Evolutionary conservation across 2,888 invertebrate genomes (phyloP), one percentile per base, ranked within the genome.

Genomic region (Luperina nickerlii): DNA sequence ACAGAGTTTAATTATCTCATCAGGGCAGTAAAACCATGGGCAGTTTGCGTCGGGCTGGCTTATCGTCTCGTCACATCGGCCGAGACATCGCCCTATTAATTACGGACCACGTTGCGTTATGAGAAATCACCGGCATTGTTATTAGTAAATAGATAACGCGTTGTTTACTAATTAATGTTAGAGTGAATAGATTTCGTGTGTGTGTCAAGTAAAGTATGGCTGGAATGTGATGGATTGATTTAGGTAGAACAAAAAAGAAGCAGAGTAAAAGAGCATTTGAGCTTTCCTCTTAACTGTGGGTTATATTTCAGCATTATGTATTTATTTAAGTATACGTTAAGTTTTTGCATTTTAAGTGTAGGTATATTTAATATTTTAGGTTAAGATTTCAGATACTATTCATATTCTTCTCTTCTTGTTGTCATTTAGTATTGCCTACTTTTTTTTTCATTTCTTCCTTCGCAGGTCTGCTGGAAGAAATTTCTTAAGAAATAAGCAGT

Each of bases 1-100:
- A 95, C 93, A 91, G 93, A 94, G 92, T 94, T 95, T 96, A 96
- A 96, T 96, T 96, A 96, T 95, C 95, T 95, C 95, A 95, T 96
- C 96, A 95, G 92, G 91, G 92, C 92, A 91, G 93, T 93, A 92
- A 92, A 93, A 93, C 92, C 92, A 92, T 92, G 94, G 93, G 93
- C 94, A 95, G 92, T 95, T 95, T 92, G 94, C 93, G 91, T 91
- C 87, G 79, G 91, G 51, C 88, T 88, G 89, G 92, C 93, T 95
- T 96, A 96, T 96, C 96, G 91, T 91, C 90, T 92, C 95, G 94
- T 96, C 95, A 94, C 94, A 96, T 96, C 96, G 92, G 87, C 85
- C 90, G 91, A 92, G 92, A 94, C 93, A 92, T 93, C 82, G 83
- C 84, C 90, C 90, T 90, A 91, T 92, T 93, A 91, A 93, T 92